Percentiles rank a stretch among this genome's conserved stretches.
These are phyloP conservation scores for Leptopilina myrica DNA, from an alignment of 2,888 invertebrate species.

Conservation along the genomic window DNA sequence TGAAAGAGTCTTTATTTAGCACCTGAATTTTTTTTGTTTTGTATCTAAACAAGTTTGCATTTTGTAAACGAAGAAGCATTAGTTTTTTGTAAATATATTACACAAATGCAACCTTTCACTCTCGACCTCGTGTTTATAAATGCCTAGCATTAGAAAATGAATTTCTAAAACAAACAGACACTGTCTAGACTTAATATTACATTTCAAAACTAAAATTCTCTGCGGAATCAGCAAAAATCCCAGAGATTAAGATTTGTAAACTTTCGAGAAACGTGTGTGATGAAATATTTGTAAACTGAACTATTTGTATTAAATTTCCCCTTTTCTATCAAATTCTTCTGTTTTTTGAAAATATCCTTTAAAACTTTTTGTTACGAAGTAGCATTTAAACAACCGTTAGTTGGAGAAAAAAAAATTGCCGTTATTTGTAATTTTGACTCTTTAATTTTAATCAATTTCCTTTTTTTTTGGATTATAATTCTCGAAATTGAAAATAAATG, in stretches of 20 bases:
- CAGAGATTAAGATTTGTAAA: background rate
- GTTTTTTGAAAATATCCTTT: no score
- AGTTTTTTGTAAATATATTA: constrained; percentile 11
- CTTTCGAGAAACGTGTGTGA: background rate
- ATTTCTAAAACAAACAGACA: constrained; percentile 30
- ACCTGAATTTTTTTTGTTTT: background rate
- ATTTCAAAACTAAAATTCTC: background rate
- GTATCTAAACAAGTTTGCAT: background rate
- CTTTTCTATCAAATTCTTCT: no score
- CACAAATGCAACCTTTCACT: constrained; percentile 9
- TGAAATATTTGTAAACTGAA: background rate
- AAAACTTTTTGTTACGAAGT: no score
- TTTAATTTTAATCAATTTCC: no score
- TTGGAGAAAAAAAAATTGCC: no score
- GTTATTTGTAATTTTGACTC: no score
- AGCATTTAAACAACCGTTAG: no score
- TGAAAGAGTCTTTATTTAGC: background rate
- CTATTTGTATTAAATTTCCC: no score
- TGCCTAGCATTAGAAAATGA: constrained; percentile 2
- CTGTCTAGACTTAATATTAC: constrained; percentile 8
- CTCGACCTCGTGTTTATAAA: constrained; percentile 22
- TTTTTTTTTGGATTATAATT: no score
- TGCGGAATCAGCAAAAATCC: background rate
- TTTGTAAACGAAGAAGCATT: constrained; percentile 27
- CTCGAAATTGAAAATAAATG: background rate